These are phyloP conservation scores for Eurytoma californica DNA, from an alignment of 2,888 invertebrate species.

Conservation along the genomic window DNA sequence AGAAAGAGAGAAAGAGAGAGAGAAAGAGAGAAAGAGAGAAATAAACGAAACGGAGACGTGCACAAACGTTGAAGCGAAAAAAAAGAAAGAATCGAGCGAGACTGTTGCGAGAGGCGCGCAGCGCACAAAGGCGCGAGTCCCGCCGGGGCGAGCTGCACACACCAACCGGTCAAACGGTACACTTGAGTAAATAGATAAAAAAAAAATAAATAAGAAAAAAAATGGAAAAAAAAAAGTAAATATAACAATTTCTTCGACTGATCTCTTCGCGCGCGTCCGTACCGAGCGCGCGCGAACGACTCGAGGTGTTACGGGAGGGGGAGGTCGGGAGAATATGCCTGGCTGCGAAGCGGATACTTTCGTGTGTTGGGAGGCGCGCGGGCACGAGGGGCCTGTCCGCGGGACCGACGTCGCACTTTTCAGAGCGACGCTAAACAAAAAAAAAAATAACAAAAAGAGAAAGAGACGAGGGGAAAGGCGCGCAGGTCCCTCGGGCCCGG, in stretches of 20 bases:
- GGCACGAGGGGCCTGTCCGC: slow-evolving; percentile 26
- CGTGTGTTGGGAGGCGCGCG: slow-evolving; percentile 15
- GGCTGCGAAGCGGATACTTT: slow-evolving; percentile 28
- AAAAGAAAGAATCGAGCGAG: no score
- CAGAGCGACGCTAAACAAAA: slow-evolving; percentile 43
- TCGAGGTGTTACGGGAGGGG: background rate
- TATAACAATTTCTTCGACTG: slow-evolving; percentile 30
- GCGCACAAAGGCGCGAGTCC: background rate
- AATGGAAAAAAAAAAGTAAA: slow-evolving; percentile 44
- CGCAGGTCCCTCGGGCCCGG: no score
- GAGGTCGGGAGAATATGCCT: background rate
- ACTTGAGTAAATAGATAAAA: slow-evolving; percentile 7
- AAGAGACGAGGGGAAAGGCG: background rate
- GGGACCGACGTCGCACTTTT: slow-evolving; percentile 11
- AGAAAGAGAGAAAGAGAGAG: slow-evolving; percentile 28
- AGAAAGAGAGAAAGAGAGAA: slow-evolving; percentile 21
- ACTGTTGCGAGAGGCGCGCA: background rate
- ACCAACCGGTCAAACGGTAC: background rate
- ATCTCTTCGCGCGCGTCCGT: slow-evolving; percentile 40
- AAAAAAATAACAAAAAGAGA: background rate
- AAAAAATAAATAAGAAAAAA: slow-evolving; percentile 33
- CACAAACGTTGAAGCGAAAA: background rate
- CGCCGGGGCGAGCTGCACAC: background rate
- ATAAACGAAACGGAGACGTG: slow-evolving; percentile 37
- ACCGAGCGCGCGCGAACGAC: slow-evolving; percentile 27